These are phyloP conservation scores for Emydoidea blandingii DNA, from an alignment of 2,797 vertebrate genomes.

Conservation along the genomic window DNA sequence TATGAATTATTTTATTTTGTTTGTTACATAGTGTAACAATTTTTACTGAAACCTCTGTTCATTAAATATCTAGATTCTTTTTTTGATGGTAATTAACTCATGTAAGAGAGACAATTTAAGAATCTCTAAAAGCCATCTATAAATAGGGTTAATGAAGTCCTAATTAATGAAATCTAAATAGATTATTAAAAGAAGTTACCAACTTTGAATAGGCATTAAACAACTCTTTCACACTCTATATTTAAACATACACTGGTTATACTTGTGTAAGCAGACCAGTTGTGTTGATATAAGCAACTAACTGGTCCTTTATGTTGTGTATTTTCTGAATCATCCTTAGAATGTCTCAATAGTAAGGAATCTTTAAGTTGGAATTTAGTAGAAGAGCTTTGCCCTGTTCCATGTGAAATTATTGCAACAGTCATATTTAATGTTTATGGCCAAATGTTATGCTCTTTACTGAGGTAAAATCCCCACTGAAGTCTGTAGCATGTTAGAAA, in stretches of 20 bases:
- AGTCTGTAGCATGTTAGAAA: not conserved
- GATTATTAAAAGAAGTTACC: not conserved
- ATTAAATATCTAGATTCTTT: not conserved
- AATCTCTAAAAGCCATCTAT: not conserved
- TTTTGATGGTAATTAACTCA: not conserved
- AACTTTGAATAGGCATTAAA: not conserved
- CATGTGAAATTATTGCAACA: not conserved
- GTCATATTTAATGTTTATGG: not conserved
- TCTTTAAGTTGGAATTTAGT: not conserved
- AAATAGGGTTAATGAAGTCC: not conserved
- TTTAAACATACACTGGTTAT: not conserved
- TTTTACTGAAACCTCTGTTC: not conserved
- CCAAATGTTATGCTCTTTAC: not conserved
- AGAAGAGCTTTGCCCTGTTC: not conserved
- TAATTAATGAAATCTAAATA: constrained; percentile 31
- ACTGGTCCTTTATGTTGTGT: not conserved
- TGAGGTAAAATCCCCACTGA: not conserved
- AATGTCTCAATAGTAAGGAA: not conserved
- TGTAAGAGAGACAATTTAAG: not conserved
- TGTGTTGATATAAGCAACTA: constrained; percentile 21
- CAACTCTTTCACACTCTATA: not conserved
- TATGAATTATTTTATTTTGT: not conserved
- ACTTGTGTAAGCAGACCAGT: constrained; percentile 32
- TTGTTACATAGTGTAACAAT: not conserved
- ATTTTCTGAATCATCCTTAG: not conserved